Conservation (phyloP, 2,113 vertebrate species). For the Macroglossus sobrinus region DNA sequence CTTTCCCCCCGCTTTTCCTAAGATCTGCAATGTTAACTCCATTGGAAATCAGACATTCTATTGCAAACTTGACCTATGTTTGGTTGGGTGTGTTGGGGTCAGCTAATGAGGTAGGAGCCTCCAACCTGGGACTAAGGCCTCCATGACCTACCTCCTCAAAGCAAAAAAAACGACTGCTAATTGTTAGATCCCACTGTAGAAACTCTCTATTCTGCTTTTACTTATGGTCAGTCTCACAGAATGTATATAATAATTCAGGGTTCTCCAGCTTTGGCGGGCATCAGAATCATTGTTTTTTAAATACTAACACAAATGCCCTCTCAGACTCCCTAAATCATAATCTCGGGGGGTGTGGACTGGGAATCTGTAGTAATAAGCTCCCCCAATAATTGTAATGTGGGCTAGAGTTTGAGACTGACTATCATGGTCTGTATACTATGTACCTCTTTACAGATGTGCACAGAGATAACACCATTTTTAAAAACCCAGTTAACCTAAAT, state of each 20-base stretch:
- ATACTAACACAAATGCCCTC: background rate
- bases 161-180: background rate
- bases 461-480: background rate
- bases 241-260: background rate
- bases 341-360: background rate
- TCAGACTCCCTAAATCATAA: background rate
- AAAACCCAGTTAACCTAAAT: background rate
- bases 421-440: fast-evolving
- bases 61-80: background rate
- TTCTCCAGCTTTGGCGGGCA: background rate
- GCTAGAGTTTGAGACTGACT: background rate
- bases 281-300: background rate
- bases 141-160: background rate
- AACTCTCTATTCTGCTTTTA: background rate
- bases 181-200: background rate
- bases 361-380: background rate
- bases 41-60: background rate
- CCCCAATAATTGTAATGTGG: background rate
- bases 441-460: background rate
- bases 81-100: background rate
- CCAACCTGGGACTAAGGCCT: background rate
- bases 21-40: background rate
- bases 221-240: background rate
- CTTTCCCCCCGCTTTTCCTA: background rate
- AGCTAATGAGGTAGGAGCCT: background rate